Percentiles rank a stretch among this genome's conserved stretches.
Conservation (phyloP, 2,113 vertebrate genomes). For the Forbesichthys agassizii region DNA sequence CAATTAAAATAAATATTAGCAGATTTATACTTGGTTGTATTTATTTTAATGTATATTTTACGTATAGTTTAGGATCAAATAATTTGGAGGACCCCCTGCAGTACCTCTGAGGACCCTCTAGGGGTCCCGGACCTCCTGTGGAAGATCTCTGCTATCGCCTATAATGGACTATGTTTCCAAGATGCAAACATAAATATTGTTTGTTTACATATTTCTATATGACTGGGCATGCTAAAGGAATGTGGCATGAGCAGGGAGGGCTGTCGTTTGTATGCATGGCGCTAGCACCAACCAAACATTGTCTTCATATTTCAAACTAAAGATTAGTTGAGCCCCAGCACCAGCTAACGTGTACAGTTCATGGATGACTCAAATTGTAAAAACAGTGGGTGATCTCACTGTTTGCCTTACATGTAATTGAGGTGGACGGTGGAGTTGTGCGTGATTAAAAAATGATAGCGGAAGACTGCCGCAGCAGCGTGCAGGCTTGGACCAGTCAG, state of each 20-base stretch:
- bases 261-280: background rate
- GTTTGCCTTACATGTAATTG: constrained; percentile 35
- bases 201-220: background rate
- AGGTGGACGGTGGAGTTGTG: constrained; percentile 18
- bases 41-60: too few relatives aligned
- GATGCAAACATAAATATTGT: background rate
- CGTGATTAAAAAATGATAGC: constrained; percentile 49
- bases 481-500: constrained; percentile 59
- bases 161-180: background rate
- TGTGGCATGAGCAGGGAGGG: background rate
- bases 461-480: constrained; percentile 39
- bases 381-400: constrained; percentile 45
- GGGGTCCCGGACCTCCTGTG: too few relatives aligned
- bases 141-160: too few relatives aligned
- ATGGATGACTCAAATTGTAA: constrained; percentile 37
- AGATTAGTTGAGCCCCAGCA: background rate
- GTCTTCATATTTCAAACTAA: background rate
- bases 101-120: too few relatives aligned
- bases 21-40: too few relatives aligned
- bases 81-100: too few relatives aligned
- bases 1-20: too few relatives aligned
- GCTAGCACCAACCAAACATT: background rate
- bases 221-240: background rate
- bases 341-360: constrained; percentile 21
- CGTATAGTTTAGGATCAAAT: too few relatives aligned